These are phyloP conservation scores for Oreochromis niloticus DNA, from an alignment of 2,113 vertebrate genomes.

Conservation along the genomic window DNA sequence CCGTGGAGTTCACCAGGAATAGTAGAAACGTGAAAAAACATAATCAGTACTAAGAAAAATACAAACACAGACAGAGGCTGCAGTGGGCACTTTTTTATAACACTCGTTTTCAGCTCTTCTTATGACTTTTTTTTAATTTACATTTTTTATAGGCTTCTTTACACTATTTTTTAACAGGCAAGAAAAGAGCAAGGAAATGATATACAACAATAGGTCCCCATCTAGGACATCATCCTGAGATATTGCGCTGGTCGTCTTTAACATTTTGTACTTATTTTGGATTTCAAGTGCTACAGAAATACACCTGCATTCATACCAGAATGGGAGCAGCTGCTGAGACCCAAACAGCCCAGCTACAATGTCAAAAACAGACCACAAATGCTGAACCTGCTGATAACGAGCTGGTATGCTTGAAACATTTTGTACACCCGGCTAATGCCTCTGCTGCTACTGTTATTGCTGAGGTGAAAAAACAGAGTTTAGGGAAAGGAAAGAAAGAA, in stretches of 20 bases:
- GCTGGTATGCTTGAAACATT: rapidly evolving
- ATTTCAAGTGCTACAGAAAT: neutral
- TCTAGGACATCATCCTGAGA: neutral
- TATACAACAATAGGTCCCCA: rapidly evolving
- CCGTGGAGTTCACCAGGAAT: neutral
- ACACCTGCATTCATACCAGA: neutral
- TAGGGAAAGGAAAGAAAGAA: neutral
- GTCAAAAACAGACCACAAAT: neutral
- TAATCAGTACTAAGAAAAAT: neutral
- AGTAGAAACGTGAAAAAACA: rapidly evolving
- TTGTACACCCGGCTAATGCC: neutral
- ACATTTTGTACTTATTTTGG: neutral
- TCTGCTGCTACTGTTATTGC: neutral
- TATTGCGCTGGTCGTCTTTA: neutral
- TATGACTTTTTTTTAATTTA: neutral
- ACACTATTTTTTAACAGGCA: neutral
- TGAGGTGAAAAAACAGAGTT: neutral
- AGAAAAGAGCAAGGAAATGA: neutral
- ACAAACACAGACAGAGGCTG: neutral
- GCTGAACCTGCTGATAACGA: neutral
- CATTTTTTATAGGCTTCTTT: rapidly evolving
- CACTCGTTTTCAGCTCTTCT: neutral
- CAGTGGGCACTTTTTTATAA: neutral
- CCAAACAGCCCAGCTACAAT: neutral
- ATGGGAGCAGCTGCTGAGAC: neutral